Evolutionary conservation across 64 coral and sea anemone species (phyloP), one percentile per base, ranked within the genome.

Genomic region (Porites australiensis): DNA sequence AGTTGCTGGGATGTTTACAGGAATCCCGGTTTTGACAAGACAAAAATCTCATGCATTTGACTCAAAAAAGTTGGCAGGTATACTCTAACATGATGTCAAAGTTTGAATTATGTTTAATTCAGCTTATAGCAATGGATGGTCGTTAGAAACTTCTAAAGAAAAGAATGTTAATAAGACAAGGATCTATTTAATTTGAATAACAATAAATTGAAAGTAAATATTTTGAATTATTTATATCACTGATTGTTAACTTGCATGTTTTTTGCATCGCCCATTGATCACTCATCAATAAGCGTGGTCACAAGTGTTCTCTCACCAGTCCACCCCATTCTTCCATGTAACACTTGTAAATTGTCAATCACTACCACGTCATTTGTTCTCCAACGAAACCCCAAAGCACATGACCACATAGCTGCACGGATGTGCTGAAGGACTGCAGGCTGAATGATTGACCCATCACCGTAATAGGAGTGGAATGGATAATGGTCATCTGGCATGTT

Each of bases 271-370:
- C 27, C 27, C 27, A 37, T 37, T 37, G 27, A 37, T 79, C 55
- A 79, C 9, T 79, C 77, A 14, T 59, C 77, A 44, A 37, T 79
- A 11, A 79, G 23, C 43, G 77, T 37, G 23, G 77, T 79, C 13
- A 79, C 77, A 60, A 88, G 58, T 88, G 43, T 75, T 43, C 86
- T 72, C 16, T 88, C 71, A 6, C 86, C 86, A 88, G 86, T 88
- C 70, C 74, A 88, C 9, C 86, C 74, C 70, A 88, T 74, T 44
- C 86, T 73, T 46, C 86, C 86, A 88, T 88, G 86, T 58, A 88
- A 62, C 45, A 61, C 86, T 50, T 88, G 70, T 49, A 58, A 23
- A 62, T 88, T 88, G 70, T 88, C 86, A 4, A 88, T 8, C 43
- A 88, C 70, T 59, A 60, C 45, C 13, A 74, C 45, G 8, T 88